phyloP scores from a whole-genome alignment of 2,888 invertebrate species.

The Cheilosia vulpina region DNA sequence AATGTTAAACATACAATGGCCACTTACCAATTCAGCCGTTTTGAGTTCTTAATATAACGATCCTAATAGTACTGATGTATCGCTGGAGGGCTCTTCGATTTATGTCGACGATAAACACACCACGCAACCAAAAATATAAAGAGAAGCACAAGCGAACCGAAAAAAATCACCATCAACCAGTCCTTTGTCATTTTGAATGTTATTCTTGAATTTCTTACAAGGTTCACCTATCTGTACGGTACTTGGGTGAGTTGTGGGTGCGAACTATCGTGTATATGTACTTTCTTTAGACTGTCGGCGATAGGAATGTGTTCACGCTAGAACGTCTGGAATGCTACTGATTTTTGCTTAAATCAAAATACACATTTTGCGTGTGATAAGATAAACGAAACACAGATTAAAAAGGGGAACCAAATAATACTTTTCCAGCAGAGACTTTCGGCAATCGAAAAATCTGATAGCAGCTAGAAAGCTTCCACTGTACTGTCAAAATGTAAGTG shows the following conservation, averaged over 20 bases:
- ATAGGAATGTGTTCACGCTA: neutral
- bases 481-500: constrained; percentile 25
- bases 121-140: constrained; percentile 19
- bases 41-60: neutral
- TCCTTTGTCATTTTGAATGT: constrained; percentile 45
- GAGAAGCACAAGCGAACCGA: constrained; percentile 35
- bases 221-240: neutral
- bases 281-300: neutral
- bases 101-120: constrained; percentile 20
- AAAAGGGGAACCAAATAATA: constrained; percentile 23
- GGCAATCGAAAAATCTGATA: neutral
- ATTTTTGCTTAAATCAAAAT: constrained; percentile 20
- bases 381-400: constrained; percentile 49
- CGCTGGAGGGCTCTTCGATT: neutral
- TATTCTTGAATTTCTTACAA: neutral
- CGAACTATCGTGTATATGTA: no score
- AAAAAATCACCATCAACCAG: constrained; percentile 25
- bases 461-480: neutral
- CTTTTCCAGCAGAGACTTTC: constrained; percentile 28
- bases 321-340: constrained; percentile 21
- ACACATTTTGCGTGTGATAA: constrained; percentile 29
- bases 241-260: no score
- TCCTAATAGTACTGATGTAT: constrained; percentile 43
- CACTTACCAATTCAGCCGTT: neutral
- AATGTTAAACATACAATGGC: neutral